Evolutionary conservation across 2,888 invertebrate genomes (phyloP).

Genomic region (Cantharis lateralis): DNA sequence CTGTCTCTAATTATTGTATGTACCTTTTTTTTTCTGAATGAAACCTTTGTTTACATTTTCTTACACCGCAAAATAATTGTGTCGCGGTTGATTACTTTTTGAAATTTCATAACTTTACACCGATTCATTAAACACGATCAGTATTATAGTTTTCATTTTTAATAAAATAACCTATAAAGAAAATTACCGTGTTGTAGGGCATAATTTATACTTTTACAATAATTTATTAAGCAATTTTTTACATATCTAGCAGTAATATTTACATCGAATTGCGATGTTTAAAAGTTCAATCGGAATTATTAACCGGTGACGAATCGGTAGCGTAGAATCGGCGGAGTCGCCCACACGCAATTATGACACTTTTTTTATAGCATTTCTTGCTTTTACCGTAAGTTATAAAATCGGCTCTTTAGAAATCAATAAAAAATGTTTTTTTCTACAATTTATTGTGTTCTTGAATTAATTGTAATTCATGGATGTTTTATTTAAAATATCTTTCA

Average conservation of each 20-base stretch:
- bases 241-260: neutral
- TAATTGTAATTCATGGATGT: neutral
- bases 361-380: neutral
- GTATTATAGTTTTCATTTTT: neutral
- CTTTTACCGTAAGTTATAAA: neutral
- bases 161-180: neutral
- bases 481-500: neutral
- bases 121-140: neutral
- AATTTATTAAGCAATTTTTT: neutral
- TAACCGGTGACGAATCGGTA: neutral
- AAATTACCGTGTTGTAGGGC: neutral
- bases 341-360: neutral
- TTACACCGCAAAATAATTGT: neutral
- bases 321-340: neutral
- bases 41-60: constrained; percentile 19
- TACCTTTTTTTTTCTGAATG: neutral
- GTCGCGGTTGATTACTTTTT: constrained; percentile 21
- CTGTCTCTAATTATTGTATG: neutral
- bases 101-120: constrained; percentile 15
- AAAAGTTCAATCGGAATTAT: neutral
- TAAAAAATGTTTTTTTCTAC: neutral
- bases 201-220: neutral
- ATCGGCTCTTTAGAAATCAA: neutral
- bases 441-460: neutral
- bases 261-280: neutral